Evolutionary conservation across 2,797 vertebrate species (phyloP).

Genomic region (Hemitrygon akajei): DNA sequence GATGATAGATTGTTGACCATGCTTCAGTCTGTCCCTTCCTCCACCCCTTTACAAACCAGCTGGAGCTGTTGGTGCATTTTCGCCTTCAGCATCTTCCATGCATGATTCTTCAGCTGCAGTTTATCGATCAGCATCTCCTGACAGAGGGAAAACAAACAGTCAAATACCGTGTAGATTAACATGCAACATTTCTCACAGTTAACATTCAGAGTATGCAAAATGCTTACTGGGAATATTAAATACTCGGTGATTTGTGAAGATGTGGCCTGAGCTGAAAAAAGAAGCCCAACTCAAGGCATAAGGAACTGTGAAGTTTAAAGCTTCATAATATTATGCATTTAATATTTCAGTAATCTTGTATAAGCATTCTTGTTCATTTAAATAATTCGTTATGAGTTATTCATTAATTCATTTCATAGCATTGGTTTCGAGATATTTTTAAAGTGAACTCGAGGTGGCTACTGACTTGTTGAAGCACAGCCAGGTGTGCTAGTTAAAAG

Average conservation of each 20-base stretch:
- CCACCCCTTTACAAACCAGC: constrained; percentile 48
- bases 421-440: too few species aligned
- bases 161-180: background rate
- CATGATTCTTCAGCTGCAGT: constrained; percentile 56
- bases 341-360: too few species aligned
- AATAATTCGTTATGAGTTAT: too few species aligned
- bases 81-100: constrained; percentile 57
- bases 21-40: background rate
- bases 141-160: background rate
- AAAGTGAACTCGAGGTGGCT: too few species aligned
- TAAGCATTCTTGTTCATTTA: too few species aligned
- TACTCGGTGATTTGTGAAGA: background rate
- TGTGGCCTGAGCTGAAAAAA: background rate
- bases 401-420: too few species aligned
- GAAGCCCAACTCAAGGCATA: background rate
- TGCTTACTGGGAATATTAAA: background rate
- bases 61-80: constrained; percentile 60
- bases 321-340: background rate
- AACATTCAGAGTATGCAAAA: background rate
- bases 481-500: too few species aligned
- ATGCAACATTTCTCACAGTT: background rate
- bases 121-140: constrained; percentile 63
- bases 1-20: background rate
- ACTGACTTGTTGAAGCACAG: too few species aligned
- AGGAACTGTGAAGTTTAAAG: background rate